Conservation (phyloP, 2,888 invertebrate species). For the Thelaira solivaga region DNA sequence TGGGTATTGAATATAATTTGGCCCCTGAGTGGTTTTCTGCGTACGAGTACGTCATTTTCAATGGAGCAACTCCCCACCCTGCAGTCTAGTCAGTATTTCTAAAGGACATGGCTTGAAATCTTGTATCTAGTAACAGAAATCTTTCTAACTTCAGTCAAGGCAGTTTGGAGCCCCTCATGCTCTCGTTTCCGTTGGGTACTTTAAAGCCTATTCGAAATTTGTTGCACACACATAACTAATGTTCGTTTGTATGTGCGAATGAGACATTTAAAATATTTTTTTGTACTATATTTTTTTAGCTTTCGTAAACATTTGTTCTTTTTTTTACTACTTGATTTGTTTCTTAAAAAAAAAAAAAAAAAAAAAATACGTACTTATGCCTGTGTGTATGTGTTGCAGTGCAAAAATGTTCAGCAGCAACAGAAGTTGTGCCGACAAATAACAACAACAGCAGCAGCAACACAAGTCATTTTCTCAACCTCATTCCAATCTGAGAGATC, state of each 20-base stretch:
- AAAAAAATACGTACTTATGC: conserved; percentile 33
- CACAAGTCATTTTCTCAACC: conserved; percentile 32
- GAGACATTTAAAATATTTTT: conserved; percentile 10
- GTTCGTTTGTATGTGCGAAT: neutral
- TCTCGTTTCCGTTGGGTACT: no score
- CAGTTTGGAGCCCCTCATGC: no score
- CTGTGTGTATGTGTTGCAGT: conserved; percentile 36
- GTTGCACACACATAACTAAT: neutral
- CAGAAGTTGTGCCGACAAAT: conserved; percentile 28
- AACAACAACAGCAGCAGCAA: conserved; percentile 1
- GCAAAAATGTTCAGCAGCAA: conserved; percentile 15
- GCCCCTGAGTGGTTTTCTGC: no score
- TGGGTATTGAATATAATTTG: no score
- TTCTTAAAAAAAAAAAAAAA: neutral
- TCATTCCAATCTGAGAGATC: conserved; percentile 45
- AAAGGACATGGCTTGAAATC: no score
- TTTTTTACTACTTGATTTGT: conserved; percentile 3
- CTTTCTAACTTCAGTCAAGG: no score
- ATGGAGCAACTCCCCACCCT: no score
- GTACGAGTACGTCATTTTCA: no score
- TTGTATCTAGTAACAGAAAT: no score
- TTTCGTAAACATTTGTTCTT: conserved; percentile 3
- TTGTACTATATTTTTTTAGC: conserved; percentile 26
- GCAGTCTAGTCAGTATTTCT: no score
- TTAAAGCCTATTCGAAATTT: conserved; percentile 47